Conservation (phyloP, 2,888 invertebrate species). For the Lasioglossum zephyrum region DNA sequence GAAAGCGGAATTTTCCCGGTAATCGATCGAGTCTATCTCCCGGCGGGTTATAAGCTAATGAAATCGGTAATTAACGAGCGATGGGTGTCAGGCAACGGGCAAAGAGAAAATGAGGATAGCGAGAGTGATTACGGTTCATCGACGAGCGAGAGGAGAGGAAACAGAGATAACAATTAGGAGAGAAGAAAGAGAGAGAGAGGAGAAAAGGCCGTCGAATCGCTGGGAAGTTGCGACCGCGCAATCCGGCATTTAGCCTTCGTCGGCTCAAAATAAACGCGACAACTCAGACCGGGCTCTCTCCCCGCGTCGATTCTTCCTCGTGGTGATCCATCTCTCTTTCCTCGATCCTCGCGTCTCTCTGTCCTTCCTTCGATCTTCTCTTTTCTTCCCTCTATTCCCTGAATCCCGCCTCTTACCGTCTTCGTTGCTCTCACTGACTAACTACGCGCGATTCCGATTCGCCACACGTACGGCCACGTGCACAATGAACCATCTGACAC, state of each 20-base stretch:
- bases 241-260: slow-evolving; percentile 78
- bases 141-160: slow-evolving; percentile 7
- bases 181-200: slow-evolving; percentile 12
- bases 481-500: slow-evolving; percentile 5
- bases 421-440: slow-evolving; percentile 36
- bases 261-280: slow-evolving; percentile 80
- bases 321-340: slow-evolving; percentile 8
- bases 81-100: neutral
- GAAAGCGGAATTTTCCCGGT: slow-evolving; percentile 26
- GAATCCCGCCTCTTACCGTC: slow-evolving; percentile 5
- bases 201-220: slow-evolving; percentile 69
- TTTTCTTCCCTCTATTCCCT: neutral
- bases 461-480: slow-evolving; percentile 54
- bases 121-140: slow-evolving; percentile 30
- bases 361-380: slow-evolving; percentile 37
- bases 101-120: slow-evolving; percentile 19
- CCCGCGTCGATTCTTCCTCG: slow-evolving; percentile 30
- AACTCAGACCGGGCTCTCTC: slow-evolving; percentile 51
- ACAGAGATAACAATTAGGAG: neutral
- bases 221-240: slow-evolving; percentile 72
- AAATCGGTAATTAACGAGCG: slow-evolving; percentile 31
- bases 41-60: neutral
- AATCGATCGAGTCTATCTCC: slow-evolving; percentile 20
- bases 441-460: slow-evolving; percentile 59
- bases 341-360: slow-evolving; percentile 7